Evolutionary conservation across 2,113 vertebrate genomes (phyloP), one percentile per base, ranked within the genome.

Genomic region (Notarius quadriscutis): DNA sequence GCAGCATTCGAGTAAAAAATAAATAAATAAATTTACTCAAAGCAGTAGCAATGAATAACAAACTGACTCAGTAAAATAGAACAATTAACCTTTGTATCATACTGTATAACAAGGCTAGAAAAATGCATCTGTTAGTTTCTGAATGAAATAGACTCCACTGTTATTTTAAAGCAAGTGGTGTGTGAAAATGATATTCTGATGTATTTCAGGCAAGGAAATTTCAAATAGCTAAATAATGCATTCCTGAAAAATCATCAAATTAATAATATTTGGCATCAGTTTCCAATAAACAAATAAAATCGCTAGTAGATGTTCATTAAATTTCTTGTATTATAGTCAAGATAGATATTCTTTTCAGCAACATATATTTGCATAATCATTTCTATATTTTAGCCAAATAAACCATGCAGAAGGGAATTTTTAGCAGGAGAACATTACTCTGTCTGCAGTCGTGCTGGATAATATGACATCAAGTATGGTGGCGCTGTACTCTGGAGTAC

Each of bases 391-490:
- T 48, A 58, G n/a, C 12, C 18, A 30, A 57, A 78, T 17, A 27
- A 1, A 14, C 34, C 10, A 78, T 85, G 55, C 30, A 48, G 34
- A 25, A 78, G 4, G 7, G 10, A 48, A 17, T 27, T 34, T 58
- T 80, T 55, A 7, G 34, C 57, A 67, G 20, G 1, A 7, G 15
- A 51, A 17, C 60, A 96, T 97, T 92, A 99, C 98, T 95, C 98
- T 95, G 94, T 99, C 98, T 0, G 98, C 97, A 0, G 95, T 95
- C 72, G 97, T 96, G 0, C 95, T 98, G 92, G 95, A 92, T 90
- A 98, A 87, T 89, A 99, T 94, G 83, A 96, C 96, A 83, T 99
- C 97, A 60, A 96, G 95, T 77, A 99, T 95, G 0, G 93, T 94
- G 2, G 67, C 92, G 34, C 93, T 93, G 90, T 97, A 98, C 25